These are phyloP conservation scores for Pogonomyrmex barbatus DNA, from an alignment of 1,140 invertebrate genomes.

Conservation along the genomic window DNA sequence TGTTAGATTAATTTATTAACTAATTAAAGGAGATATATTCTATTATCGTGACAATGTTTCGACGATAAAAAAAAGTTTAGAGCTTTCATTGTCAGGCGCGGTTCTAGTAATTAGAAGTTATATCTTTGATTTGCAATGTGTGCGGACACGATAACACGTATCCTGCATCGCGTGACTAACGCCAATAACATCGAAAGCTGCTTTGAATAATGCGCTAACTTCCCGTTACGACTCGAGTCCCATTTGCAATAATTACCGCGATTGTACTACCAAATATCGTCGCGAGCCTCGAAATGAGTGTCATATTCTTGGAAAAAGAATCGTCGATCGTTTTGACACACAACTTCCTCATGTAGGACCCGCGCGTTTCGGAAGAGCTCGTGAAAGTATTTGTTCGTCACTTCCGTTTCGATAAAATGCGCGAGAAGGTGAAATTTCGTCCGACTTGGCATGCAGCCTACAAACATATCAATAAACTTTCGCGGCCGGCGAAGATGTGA, in stretches of 20 bases:
- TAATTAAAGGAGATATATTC: background rate
- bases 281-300: constrained; percentile 27
- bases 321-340: background rate
- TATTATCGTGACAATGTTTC: constrained; percentile 1
- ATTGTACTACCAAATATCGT: constrained; percentile 51
- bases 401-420: constrained; percentile 56
- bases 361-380: constrained; percentile 51
- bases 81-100: background rate
- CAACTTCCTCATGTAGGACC: background rate
- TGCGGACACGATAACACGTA: constrained; percentile 53
- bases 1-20: background rate
- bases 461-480: constrained; percentile 65
- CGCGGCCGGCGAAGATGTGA: constrained; percentile 36
- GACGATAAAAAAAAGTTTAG: background rate
- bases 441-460: constrained; percentile 53
- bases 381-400: constrained; percentile 64
- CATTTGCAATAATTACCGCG: constrained; percentile 39
- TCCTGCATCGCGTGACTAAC: constrained; percentile 59
- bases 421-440: constrained; percentile 68
- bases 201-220: constrained; percentile 63
- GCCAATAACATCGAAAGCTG: constrained; percentile 62
- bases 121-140: constrained; percentile 56
- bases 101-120: constrained; percentile 60
- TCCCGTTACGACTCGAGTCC: constrained; percentile 39
- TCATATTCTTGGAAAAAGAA: constrained; percentile 39